Evolutionary conservation across 2,797 vertebrate species (phyloP).

Genomic region (Acomys russatus): DNA sequence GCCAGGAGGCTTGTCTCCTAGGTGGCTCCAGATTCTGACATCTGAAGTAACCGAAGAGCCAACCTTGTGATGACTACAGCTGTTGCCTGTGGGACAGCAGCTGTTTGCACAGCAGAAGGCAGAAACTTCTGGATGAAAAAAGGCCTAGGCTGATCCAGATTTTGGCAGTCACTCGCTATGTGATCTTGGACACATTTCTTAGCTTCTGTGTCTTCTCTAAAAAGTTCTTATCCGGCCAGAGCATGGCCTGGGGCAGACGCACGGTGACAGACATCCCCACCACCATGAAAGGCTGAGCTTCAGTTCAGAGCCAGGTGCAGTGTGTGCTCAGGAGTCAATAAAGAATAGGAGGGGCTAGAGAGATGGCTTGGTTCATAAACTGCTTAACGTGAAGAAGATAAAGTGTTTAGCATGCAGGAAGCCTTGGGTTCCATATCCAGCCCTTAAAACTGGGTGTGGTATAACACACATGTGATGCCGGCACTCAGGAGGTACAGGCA

Average conservation of each 20-base stretch:
- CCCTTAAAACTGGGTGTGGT: background rate
- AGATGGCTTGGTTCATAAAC: no score
- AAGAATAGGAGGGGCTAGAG: background rate
- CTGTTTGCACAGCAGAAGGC: background rate
- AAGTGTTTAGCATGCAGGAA: background rate
- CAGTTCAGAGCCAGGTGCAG: background rate
- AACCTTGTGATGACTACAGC: background rate
- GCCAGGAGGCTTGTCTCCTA: background rate
- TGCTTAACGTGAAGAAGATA: background rate
- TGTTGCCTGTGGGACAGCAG: background rate
- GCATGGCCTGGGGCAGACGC: background rate
- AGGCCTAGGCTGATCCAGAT: background rate
- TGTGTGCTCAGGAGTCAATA: background rate
- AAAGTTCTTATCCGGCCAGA: background rate
- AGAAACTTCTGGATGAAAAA: background rate
- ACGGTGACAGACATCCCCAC: fast-evolving
- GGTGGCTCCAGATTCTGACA: background rate
- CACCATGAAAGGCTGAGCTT: background rate
- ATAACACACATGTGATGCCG: no score
- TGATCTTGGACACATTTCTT: background rate
- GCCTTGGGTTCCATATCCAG: background rate
- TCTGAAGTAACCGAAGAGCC: background rate
- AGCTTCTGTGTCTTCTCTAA: background rate
- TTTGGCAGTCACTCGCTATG: background rate
- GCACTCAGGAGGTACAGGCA: background rate